These are phyloP conservation scores for Agrotis segetum DNA, from an alignment of 2,888 invertebrate species.

Conservation along the genomic window DNA sequence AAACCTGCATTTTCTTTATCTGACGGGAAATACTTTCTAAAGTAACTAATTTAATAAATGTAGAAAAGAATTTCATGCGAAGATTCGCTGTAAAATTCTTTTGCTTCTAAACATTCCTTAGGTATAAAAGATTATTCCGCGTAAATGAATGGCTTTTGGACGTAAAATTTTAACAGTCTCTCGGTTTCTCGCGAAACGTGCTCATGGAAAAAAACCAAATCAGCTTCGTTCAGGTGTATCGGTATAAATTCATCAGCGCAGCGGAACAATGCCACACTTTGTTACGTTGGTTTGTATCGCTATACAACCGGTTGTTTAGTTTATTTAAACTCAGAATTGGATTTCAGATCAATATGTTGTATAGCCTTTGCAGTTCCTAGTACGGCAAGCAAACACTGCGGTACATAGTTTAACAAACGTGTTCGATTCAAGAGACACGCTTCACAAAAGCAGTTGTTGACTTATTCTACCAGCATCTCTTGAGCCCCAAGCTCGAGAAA, in stretches of 20 bases:
- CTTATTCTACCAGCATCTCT: conserved; percentile 45
- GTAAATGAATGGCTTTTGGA: conserved; percentile 67
- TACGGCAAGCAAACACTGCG: conserved; percentile 36
- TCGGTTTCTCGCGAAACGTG: conserved; percentile 48
- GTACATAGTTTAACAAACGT: conserved; percentile 51
- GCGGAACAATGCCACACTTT: conserved; percentile 32
- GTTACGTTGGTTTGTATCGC: conserved; percentile 38
- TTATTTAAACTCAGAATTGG: conserved; percentile 50
- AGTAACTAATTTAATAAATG: conserved; percentile 63
- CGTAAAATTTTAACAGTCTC: conserved; percentile 64
- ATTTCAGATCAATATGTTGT: conserved; percentile 29
- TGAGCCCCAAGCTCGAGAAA: conserved; percentile 34
- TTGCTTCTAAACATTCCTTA: conserved; percentile 66
- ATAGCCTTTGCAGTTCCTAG: conserved; percentile 35
- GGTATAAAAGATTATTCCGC: conserved; percentile 68
- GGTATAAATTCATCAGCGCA: conserved; percentile 51
- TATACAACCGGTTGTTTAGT: conserved; percentile 32
- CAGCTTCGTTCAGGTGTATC: conserved; percentile 48
- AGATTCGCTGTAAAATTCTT: conserved; percentile 63
- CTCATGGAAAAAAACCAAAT: conserved; percentile 46
- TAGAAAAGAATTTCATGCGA: conserved; percentile 65
- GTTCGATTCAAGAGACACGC: conserved; percentile 48
- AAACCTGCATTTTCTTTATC: conserved; percentile 69
- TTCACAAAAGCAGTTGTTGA: conserved; percentile 49
- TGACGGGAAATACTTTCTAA: conserved; percentile 67